phyloP scores from a whole-genome alignment of 92 coral and sea anemone genomes.

The Palythoa grandiflora region DNA sequence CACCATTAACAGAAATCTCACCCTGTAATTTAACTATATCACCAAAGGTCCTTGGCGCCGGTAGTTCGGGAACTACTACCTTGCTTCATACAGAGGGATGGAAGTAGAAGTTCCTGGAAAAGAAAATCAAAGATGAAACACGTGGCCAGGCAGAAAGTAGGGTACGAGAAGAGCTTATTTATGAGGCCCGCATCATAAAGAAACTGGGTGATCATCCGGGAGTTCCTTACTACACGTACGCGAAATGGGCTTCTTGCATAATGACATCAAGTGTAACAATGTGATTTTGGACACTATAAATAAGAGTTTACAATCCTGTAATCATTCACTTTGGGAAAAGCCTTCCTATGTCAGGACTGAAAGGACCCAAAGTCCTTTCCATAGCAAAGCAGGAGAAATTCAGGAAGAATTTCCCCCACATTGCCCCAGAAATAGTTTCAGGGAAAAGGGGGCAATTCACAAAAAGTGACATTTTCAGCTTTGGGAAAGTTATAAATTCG shows the following conservation, averaged over 20 bases:
- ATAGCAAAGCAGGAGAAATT: slow-evolving; percentile 6
- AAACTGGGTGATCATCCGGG: slow-evolving; percentile 51
- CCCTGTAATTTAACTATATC: not conserved
- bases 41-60: slow-evolving; percentile 23
- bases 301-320: not conserved
- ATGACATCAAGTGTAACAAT: slow-evolving; percentile 33
- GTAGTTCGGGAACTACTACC: slow-evolving; percentile 37
- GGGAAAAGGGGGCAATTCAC: slow-evolving; percentile 25
- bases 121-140: not conserved
- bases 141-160: slow-evolving; percentile 26
- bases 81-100: slow-evolving; percentile 27
- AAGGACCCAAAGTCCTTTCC: slow-evolving; percentile 26
- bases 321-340: slow-evolving; percentile 32
- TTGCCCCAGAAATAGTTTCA: slow-evolving; percentile 21
- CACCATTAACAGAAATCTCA: not conserved
- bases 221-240: slow-evolving; percentile 15
- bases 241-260: slow-evolving; percentile 14
- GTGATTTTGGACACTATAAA: slow-evolving; percentile 23
- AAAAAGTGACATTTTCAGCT: slow-evolving; percentile 7
- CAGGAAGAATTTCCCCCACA: slow-evolving; percentile 27
- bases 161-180: slow-evolving; percentile 23
- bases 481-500: not conserved
- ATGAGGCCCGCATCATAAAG: slow-evolving; percentile 40
- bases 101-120: not conserved
- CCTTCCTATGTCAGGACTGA: not conserved